Evolutionary conservation across 2,113 vertebrate species (phyloP).

Genomic region (Nettapus auritus): DNA sequence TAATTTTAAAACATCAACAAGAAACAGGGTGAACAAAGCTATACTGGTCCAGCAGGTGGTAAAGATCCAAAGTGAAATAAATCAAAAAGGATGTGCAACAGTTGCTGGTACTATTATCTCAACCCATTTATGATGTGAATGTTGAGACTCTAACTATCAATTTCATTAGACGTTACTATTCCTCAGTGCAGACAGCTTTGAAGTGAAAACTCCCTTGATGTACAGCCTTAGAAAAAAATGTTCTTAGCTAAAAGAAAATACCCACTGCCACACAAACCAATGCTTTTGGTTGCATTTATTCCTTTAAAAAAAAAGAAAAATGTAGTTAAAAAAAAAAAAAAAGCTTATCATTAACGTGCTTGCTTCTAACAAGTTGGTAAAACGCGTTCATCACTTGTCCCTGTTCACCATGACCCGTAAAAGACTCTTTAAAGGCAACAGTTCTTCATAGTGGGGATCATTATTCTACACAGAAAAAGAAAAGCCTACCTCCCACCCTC

Average conservation of each 20-base stretch:
- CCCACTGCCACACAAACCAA: background rate
- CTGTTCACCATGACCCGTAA: background rate
- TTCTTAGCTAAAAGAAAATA: constrained; percentile 19
- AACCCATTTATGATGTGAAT: background rate
- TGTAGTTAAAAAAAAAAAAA: background rate
- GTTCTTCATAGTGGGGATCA: background rate
- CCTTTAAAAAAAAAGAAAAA: background rate
- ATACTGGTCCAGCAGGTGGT: constrained; percentile 4
- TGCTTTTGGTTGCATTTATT: background rate
- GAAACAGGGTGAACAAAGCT: constrained; percentile 20
- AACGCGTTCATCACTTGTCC: background rate
- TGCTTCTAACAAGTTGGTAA: background rate
- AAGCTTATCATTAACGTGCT: background rate
- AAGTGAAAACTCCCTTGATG: constrained; percentile 35
- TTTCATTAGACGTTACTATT: constrained; percentile 32
- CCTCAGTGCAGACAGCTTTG: background rate
- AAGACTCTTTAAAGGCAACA: background rate
- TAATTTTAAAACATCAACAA: constrained; percentile 20
- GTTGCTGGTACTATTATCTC: background rate
- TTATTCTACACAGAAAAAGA: background rate
- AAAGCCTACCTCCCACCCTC: background rate
- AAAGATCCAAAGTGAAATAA: constrained; percentile 58
- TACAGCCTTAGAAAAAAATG: background rate
- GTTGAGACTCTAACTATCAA: background rate
- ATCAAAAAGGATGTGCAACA: constrained; percentile 51